These are phyloP conservation scores for Mimachlamys varia DNA, from an alignment of 2,888 invertebrate genomes.

Conservation along the genomic window DNA sequence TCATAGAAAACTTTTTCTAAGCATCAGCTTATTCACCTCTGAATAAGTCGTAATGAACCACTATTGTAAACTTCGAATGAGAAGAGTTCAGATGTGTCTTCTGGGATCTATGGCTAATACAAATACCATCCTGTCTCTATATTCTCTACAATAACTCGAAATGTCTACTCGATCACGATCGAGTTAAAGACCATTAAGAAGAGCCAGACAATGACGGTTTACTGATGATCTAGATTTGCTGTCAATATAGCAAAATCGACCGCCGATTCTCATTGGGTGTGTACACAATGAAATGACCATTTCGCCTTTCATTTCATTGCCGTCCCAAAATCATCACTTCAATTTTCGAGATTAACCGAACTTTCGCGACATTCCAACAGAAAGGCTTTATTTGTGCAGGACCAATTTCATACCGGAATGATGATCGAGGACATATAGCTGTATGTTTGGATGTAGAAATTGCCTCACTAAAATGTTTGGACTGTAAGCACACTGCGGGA, in stretches of 20 bases:
- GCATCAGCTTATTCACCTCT: too few species aligned
- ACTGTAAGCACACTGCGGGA: neutral
- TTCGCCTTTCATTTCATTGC: neutral
- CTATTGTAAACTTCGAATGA: too few species aligned
- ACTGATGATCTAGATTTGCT: neutral
- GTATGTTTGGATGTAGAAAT: neutral
- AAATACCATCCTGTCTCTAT: too few species aligned
- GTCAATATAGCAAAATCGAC: neutral
- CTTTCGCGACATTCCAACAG: neutral
- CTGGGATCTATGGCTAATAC: too few species aligned
- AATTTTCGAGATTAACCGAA: neutral
- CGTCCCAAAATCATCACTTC: neutral
- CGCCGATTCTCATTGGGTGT: neutral
- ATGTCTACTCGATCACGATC: neutral
- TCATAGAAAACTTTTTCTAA: too few species aligned
- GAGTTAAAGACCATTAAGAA: neutral
- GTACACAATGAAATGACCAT: neutral
- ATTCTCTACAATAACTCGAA: neutral
- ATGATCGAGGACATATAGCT: too few species aligned
- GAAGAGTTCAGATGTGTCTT: too few species aligned
- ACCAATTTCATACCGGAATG: neutral
- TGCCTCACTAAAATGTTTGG: neutral
- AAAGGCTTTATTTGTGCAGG: neutral
- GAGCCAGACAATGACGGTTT: neutral
- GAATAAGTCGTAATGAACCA: too few species aligned